A percentile compares a stretch with the other conserved stretches of the same genome.
phyloP scores from a whole-genome alignment of 2,888 invertebrate species.

The Lasioglossum calceatum region DNA sequence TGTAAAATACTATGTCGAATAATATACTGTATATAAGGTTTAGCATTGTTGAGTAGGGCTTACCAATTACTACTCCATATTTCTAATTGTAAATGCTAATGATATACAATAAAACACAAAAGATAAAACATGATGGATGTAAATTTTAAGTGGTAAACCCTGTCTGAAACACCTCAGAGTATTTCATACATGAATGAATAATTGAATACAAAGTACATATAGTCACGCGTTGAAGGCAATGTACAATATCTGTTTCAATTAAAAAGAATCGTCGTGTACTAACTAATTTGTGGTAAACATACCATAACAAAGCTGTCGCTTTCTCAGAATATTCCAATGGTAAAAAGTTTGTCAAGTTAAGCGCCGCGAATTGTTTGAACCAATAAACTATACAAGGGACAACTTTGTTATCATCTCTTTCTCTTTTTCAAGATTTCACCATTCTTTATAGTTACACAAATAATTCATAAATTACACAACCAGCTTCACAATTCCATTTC shows the following conservation, averaged over 20 bases:
- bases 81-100: not conserved
- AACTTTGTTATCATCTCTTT: slow-evolving; percentile 12
- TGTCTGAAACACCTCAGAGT: not conserved
- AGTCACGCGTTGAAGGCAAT: not conserved
- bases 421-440: not conserved
- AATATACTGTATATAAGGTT: slow-evolving; percentile 29
- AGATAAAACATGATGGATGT: not conserved
- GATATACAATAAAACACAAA: not conserved
- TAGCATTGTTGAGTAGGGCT: not conserved
- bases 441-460: slow-evolving; percentile 35
- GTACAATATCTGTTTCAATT: not conserved
- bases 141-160: slow-evolving; percentile 9
- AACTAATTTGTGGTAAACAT: slow-evolving; percentile 26
- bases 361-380: not conserved
- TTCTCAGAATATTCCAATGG: slow-evolving; percentile 3
- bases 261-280: not conserved
- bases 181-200: not conserved
- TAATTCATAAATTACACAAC: not conserved
- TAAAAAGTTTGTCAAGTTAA: no score
- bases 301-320: slow-evolving; percentile 42
- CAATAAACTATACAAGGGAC: slow-evolving; percentile 5
- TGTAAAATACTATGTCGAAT: slow-evolving; percentile 35
- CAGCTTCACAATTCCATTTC: slow-evolving; percentile 9
- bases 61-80: not conserved
- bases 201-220: not conserved